Evolutionary conservation across 2,113 vertebrate genomes (phyloP).

Genomic region (Hippocampus mohnikei): DNA sequence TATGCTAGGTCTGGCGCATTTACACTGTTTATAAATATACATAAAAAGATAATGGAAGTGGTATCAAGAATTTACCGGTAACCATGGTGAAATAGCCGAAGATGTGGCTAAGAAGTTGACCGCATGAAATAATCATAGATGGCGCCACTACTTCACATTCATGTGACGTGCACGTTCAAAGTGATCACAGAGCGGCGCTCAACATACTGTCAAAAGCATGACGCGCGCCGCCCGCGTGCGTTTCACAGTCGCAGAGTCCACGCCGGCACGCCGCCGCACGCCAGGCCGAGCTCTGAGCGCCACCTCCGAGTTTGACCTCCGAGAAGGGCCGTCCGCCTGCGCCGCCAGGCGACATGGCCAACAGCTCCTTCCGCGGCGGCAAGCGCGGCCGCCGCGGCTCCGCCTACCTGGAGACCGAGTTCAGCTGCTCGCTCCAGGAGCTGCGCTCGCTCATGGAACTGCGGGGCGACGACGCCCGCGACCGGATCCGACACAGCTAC

Average conservation of each 20-base stretch:
- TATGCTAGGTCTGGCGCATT: too few relatives aligned
- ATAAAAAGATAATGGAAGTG: too few relatives aligned
- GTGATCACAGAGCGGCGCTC: too few relatives aligned
- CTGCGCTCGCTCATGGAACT: conserved; percentile 93
- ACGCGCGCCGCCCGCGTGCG: background rate
- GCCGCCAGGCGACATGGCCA: background rate
- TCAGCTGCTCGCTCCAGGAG: conserved; percentile 84
- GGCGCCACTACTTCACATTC: too few relatives aligned
- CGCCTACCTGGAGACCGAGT: conserved; percentile 82
- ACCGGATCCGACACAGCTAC: conserved; percentile 84
- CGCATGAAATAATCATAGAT: too few relatives aligned
- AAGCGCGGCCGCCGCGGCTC: conserved; percentile 76
- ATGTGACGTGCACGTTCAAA: too few relatives aligned
- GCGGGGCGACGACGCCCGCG: conserved; percentile 81
- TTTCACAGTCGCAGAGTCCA: conserved; percentile 8
- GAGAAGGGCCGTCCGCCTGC: background rate
- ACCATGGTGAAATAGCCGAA: too few relatives aligned
- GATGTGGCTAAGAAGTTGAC: too few relatives aligned
- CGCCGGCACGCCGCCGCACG: background rate
- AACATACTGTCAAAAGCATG: too few relatives aligned
- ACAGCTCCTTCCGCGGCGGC: conserved; percentile 7
- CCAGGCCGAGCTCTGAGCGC: conserved; percentile 2
- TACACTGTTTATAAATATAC: too few relatives aligned
- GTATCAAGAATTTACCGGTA: too few relatives aligned
- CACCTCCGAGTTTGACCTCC: background rate